phyloP scores from a whole-genome alignment of 1,140 invertebrate genomes.

The Tribolium castaneum region DNA sequence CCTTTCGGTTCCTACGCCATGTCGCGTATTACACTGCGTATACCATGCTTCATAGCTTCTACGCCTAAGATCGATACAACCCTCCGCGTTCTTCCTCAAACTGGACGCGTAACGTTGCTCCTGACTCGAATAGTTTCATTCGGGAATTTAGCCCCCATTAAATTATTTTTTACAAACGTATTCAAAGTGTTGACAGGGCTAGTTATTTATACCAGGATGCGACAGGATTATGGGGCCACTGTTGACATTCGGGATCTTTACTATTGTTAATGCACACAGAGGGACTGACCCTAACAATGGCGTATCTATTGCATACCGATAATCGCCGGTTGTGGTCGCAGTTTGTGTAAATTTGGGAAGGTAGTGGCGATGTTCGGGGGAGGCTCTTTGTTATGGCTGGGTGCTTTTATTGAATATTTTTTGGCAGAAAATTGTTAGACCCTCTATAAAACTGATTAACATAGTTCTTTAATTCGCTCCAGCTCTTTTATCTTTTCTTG shows the following conservation, averaged over 20 bases:
- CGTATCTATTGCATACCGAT: constrained; percentile 3
- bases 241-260: constrained; percentile 10
- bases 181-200: neutral
- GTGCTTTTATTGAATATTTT: too few species aligned
- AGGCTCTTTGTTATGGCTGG: too few species aligned
- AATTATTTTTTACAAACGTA: constrained; percentile 25
- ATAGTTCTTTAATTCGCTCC: too few species aligned
- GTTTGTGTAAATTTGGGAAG: neutral
- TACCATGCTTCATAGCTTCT: constrained; percentile 25
- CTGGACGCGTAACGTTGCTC: constrained; percentile 6
- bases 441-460: too few species aligned
- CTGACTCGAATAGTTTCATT: constrained; percentile 19
- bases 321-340: neutral
- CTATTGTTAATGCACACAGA: neutral
- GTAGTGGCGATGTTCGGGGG: neutral
- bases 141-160: constrained; percentile 13
- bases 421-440: too few species aligned
- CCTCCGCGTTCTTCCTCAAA: constrained; percentile 15
- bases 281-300: constrained; percentile 3
- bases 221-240: neutral
- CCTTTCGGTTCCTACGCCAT: constrained; percentile 26
- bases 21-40: constrained; percentile 33
- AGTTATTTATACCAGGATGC: constrained; percentile 7
- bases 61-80: constrained; percentile 32
- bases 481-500: too few species aligned